Evolutionary conservation across 2,797 vertebrate genomes (phyloP).

Genomic region (Craterocephalus amniculus): DNA sequence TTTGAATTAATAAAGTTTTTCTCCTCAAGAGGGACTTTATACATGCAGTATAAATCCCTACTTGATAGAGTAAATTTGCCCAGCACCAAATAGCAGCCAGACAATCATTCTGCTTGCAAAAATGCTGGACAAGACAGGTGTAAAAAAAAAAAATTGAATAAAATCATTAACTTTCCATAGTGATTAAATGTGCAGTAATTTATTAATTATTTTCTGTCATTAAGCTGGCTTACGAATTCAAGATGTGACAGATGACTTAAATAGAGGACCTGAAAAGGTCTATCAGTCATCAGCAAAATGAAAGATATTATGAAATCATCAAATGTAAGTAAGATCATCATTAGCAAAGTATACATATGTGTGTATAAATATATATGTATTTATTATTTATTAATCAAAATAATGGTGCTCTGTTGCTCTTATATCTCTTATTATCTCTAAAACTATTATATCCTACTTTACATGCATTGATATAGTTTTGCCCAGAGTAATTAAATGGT

Average conservation of each 20-base stretch:
- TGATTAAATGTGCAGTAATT: neutral
- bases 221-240: constrained; percentile 1
- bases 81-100: too few species aligned
- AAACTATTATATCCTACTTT: too few species aligned
- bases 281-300: constrained; percentile 17
- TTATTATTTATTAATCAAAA: neutral
- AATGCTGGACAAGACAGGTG: too few species aligned
- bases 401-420: neutral
- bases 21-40: too few species aligned
- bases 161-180: constrained; percentile 1
- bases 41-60: too few species aligned
- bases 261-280: neutral
- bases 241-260: constrained; percentile 26
- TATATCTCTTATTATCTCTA: too few species aligned
- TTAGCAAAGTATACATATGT: neutral
- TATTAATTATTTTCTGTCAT: neutral
- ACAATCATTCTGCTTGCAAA: too few species aligned
- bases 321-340: neutral
- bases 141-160: too few species aligned
- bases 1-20: too few species aligned
- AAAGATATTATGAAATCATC: neutral
- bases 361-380: neutral
- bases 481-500: neutral
- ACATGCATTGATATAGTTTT: neutral
- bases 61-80: too few species aligned